phyloP scores from a whole-genome alignment of 1,140 invertebrate genomes.

The Drosophila parabipectinata region DNA sequence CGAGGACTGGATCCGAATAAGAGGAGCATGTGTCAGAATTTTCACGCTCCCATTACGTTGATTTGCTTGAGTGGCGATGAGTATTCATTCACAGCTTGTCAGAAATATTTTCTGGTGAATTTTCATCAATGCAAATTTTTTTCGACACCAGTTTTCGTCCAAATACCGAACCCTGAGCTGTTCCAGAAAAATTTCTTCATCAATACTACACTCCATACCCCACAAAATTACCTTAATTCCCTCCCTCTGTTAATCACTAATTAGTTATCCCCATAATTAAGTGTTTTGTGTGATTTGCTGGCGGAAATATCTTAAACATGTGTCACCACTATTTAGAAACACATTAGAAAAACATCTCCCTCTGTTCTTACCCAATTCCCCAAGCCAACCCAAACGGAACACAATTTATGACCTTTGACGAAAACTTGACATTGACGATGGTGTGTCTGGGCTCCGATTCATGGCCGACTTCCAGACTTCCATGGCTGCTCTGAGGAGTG shows the following conservation, averaged over 20 bases:
- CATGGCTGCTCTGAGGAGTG: conserved; percentile 31
- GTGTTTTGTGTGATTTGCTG: conserved; percentile 31
- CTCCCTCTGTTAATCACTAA: conserved; percentile 9
- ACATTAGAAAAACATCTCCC: conserved; percentile 58
- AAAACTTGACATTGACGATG: conserved; percentile 73
- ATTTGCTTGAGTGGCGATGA: conserved; percentile 60
- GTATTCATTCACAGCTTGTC: conserved; percentile 43
- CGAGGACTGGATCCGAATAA: conserved; percentile 38
- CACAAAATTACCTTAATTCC: no score
- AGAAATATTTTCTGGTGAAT: conserved; percentile 19
- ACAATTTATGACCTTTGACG: conserved; percentile 71
- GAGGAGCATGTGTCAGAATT: conserved; percentile 76
- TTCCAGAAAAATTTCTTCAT: no score
- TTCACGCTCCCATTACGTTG: conserved; percentile 71
- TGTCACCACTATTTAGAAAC: conserved; percentile 75
- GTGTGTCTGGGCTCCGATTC: conserved; percentile 28
- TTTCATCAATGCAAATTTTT: not conserved
- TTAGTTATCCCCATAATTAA: conserved; percentile 35
- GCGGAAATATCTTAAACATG: conserved; percentile 57
- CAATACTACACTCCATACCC: no score
- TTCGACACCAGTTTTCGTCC: not conserved
- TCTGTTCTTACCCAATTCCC: conserved; percentile 11
- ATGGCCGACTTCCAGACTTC: conserved; percentile 39
- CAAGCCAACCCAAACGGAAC: conserved; percentile 23
- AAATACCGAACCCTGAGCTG: no score